Percentiles rank a stretch among this genome's conserved stretches.
phyloP scores from a whole-genome alignment of 2,888 invertebrate species.

The Hyles lineata region DNA sequence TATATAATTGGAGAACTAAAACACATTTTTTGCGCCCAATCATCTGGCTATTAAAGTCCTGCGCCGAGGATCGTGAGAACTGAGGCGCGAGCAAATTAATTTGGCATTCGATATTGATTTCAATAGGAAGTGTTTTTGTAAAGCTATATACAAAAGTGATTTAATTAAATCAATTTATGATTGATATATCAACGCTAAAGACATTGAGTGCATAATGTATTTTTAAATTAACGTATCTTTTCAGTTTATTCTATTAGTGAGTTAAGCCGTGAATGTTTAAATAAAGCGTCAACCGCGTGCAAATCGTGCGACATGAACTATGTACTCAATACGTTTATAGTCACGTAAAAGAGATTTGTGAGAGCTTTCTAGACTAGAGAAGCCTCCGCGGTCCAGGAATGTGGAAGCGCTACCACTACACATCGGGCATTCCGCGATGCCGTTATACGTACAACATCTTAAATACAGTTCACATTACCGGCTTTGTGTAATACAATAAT shows the following conservation, averaged over 20 bases:
- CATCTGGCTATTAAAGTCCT: conserved; percentile 24
- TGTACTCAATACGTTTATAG: conserved; percentile 24
- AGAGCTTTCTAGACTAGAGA: conserved; percentile 46
- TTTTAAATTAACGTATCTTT: neutral
- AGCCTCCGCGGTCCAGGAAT: conserved; percentile 47
- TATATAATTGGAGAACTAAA: conserved; percentile 18
- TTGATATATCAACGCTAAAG: neutral
- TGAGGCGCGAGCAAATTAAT: conserved; percentile 21
- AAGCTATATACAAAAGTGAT: conserved; percentile 1
- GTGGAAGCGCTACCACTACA: conserved; percentile 47
- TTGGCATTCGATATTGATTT: conserved; percentile 27
- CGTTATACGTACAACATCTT: conserved; percentile 40
- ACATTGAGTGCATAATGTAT: neutral
- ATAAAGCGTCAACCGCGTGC: neutral
- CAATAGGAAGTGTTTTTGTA: conserved; percentile 23
- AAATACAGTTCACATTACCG: conserved; percentile 39
- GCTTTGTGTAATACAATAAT: neutral
- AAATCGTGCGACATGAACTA: conserved; percentile 20
- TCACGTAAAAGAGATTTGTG: conserved; percentile 42
- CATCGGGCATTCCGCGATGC: conserved; percentile 45
- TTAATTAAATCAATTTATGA: conserved; percentile 24
- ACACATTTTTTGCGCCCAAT: conserved; percentile 25
- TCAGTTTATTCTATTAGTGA: neutral
- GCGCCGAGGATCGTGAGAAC: conserved; percentile 19
- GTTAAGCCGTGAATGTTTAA: neutral